Percentiles rank a stretch among this genome's conserved stretches.
Evolutionary conservation across 2,113 vertebrate genomes (phyloP).

Genomic region (Misgurnus anguillicaudatus): DNA sequence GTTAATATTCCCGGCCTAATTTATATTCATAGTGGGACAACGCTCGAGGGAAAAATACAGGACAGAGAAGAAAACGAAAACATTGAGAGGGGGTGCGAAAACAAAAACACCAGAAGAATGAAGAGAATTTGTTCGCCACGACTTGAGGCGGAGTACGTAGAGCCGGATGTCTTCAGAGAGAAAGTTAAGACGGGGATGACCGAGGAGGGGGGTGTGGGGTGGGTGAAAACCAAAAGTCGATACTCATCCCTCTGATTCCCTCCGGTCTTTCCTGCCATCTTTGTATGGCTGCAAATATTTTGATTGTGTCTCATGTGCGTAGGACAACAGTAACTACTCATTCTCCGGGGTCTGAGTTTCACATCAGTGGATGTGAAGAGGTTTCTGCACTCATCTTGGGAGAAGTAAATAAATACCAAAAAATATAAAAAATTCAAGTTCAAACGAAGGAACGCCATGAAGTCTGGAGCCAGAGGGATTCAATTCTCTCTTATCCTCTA

Average conservation of each 20-base stretch:
- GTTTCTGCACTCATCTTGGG: constrained; percentile 8
- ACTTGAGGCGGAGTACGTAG: constrained; percentile 3
- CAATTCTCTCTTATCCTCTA: constrained; percentile 19
- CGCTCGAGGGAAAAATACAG: constrained; percentile 1
- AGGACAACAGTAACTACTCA: background rate
- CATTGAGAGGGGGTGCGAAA: background rate
- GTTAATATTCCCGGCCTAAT: constrained; percentile 46
- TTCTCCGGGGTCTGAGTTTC: constrained; percentile 4
- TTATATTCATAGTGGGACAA: constrained; percentile 41
- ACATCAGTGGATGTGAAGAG: constrained; percentile 11
- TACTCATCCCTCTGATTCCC: background rate
- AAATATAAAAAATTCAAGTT: background rate
- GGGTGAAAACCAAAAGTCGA: constrained; percentile 6
- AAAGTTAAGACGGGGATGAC: constrained; percentile 8
- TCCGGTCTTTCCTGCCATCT: background rate
- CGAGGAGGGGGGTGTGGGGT: background rate
- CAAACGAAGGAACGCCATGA: background rate
- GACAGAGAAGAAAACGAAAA: background rate
- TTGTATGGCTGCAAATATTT: constrained; percentile 5
- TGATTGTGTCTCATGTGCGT: constrained; percentile 4
- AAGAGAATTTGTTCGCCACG: background rate
- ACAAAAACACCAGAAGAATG: background rate
- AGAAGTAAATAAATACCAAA: background rate
- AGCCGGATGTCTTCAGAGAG: constrained; percentile 20
- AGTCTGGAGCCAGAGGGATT: constrained; percentile 10